Evolutionary conservation across 1,140 invertebrate genomes (phyloP), one percentile per base, ranked within the genome.

Genomic region (Tetraneura akinire): DNA sequence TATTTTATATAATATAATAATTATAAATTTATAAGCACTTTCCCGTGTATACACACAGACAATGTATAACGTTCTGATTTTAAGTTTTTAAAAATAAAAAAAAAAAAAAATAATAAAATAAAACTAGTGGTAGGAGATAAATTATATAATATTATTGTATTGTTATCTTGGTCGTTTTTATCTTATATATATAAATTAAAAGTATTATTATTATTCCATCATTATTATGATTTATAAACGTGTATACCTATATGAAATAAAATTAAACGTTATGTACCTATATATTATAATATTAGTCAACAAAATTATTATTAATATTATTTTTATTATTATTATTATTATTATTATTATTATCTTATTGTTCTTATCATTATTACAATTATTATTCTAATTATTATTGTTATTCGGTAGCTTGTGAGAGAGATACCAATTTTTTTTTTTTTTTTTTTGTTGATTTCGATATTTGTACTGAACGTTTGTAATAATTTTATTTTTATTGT

Each of bases 401-500:
- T 66, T 37, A 21, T 21, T 66, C n/a, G 66, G 45, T 49, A 70
- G 66, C 14, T 49, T 23, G 14, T 13, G 62, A 37, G 62, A 37
- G 62, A 21, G 64, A n/a, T 68, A 45, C 21, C 37, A 13, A 11
- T 21, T 37, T 62, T 16, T 37, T 37, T 18, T 9, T 1, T 37
- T 64, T 10, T 21, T 45, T 45, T 45, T 42, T 29, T 68, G n/a
- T 62, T 62, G 55, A 13, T 57, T 60, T 60, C 23, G n/a, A n/a
- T 23, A 60, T 14, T 9, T 62, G 26, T 62, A 18, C 26, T 62
- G 32, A 62, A 32, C 26, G 16, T 62, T 62, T 51, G 23, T 51
- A 51, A 71, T 71, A n/a, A n/a, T 68, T 47, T 37, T 4, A 45
- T 47, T 45, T 45, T 68, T 47, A 51, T 71, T 71, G 68, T 71